These are phyloP conservation scores for Labeo calbasu DNA, from an alignment of 2,797 vertebrate species.

Conservation along the genomic window DNA sequence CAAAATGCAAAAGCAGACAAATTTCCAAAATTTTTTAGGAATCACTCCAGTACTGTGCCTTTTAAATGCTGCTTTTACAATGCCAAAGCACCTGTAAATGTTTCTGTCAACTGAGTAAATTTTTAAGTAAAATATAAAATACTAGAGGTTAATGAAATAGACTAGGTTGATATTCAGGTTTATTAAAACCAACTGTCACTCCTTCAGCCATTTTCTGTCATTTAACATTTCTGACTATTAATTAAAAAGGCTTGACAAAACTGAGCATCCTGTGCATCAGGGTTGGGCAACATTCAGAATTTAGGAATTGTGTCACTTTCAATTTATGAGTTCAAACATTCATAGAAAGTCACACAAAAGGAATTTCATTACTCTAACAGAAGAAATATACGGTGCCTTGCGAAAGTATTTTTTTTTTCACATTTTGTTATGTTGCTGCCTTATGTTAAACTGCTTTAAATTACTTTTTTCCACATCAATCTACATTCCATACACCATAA, in stretches of 20 bases:
- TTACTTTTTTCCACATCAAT: no score
- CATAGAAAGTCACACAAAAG: neutral
- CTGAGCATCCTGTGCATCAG: neutral
- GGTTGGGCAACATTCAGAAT: neutral
- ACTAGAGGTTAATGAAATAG: neutral
- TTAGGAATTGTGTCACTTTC: neutral
- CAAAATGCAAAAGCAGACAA: no score
- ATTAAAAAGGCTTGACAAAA: neutral
- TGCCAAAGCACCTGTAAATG: neutral
- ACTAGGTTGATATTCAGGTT: neutral
- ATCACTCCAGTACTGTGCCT: no score
- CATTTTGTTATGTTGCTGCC: no score
- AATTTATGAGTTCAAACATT: neutral
- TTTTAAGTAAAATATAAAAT: neutral
- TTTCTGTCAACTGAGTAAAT: neutral
- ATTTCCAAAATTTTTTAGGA: no score
- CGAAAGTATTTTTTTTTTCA: no score
- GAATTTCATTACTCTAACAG: no score
- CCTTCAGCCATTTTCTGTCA: neutral
- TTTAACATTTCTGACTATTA: neutral
- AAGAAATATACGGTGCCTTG: neutral
- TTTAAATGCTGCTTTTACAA: no score
- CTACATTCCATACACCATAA: no score
- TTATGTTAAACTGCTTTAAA: no score
- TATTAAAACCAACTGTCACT: neutral